A percentile compares a stretch with the other conserved stretches of the same genome.
Conservation (phyloP, 2,797 vertebrate species). For the Mus spretus region DNA sequence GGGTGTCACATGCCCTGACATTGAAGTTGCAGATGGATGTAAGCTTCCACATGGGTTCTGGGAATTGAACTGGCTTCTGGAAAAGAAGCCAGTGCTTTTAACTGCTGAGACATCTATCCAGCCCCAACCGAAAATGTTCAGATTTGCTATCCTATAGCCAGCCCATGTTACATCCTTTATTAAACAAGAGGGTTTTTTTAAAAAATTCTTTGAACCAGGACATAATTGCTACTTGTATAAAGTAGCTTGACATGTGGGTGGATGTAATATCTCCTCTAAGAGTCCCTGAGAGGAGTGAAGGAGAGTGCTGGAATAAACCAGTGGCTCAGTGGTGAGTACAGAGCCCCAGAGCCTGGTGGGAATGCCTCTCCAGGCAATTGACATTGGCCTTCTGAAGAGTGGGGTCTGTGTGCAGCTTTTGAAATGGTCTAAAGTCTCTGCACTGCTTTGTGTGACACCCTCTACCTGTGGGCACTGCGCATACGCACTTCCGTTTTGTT, state of each 20-base stretch:
- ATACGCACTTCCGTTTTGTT: not conserved
- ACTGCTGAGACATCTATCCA: not conserved
- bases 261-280: slow-evolving; percentile 64
- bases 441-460: not conserved
- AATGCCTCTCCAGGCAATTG: slow-evolving; percentile 1
- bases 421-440: not conserved
- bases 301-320: slow-evolving; percentile 10
- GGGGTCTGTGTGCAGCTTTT: slow-evolving; percentile 2
- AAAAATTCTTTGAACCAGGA: slow-evolving; percentile 66
- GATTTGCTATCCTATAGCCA: slow-evolving; percentile 5
- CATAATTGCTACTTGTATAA: slow-evolving; percentile 70
- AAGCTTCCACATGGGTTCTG: not conserved
- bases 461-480: not conserved
- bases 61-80: not conserved
- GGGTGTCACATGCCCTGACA: not conserved
- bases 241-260: slow-evolving; percentile 69
- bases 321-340: not conserved
- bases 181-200: slow-evolving; percentile 59
- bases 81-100: not conserved
- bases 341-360: not conserved
- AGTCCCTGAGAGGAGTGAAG: slow-evolving; percentile 31
- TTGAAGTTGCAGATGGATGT: not conserved
- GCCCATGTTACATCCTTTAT: slow-evolving; percentile 33
- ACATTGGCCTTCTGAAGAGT: slow-evolving; percentile 5
- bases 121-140: not conserved